These are phyloP conservation scores for Hypena proboscidalis DNA, from an alignment of 2,888 invertebrate genomes.

Conservation along the genomic window DNA sequence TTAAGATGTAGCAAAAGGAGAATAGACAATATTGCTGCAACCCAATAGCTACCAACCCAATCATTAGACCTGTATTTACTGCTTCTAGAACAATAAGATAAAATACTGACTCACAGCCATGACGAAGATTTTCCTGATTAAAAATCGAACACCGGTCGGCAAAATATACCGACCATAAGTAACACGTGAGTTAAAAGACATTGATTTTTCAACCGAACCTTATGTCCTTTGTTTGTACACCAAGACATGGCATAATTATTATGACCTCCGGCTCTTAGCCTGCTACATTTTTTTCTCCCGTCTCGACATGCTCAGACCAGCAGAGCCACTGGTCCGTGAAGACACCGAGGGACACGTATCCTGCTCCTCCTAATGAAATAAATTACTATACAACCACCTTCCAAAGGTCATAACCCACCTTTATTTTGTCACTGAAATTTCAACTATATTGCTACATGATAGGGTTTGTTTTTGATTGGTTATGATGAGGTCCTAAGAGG, in stretches of 20 bases:
- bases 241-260: no score
- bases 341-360: constrained; percentile 82
- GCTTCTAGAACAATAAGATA: neutral
- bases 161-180: no score
- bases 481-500: constrained; percentile 47
- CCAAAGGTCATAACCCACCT: no score
- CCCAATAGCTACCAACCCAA: no score
- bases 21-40: no score
- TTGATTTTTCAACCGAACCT: no score
- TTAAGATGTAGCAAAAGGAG: no score
- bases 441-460: neutral
- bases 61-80: no score
- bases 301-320: constrained; percentile 71
- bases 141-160: no score
- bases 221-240: no score
- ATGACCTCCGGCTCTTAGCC: constrained; percentile 32
- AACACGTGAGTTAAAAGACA: no score
- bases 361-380: constrained; percentile 84
- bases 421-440: constrained; percentile 33
- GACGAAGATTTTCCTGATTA: no score
- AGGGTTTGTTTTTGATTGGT: constrained; percentile 35
- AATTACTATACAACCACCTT: constrained; percentile 62
- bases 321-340: constrained; percentile 75
- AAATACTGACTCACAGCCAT: neutral
- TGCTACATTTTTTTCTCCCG: constrained; percentile 73